Conservation (phyloP, 2,113 vertebrate species). For the Neogale vison region DNA sequence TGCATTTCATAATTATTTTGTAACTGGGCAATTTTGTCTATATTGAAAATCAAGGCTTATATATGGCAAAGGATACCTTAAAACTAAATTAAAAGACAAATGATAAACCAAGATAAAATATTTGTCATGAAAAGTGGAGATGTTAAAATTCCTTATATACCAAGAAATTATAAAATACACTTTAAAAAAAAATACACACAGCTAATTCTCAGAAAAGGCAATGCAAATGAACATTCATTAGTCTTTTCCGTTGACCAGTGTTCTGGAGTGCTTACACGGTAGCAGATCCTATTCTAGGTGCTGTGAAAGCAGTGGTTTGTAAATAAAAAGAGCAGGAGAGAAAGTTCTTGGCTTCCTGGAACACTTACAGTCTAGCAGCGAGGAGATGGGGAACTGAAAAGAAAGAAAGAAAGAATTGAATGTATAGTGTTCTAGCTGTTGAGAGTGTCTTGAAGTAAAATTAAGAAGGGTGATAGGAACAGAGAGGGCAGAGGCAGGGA, state of each 20-base stretch:
- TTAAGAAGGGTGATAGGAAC: not conserved
- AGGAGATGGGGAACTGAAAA: not conserved
- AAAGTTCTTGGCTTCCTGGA: not conserved
- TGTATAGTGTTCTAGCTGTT: not conserved
- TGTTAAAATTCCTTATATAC: not conserved
- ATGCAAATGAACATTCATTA: not conserved
- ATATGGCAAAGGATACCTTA: not conserved
- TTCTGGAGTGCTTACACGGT: not conserved
- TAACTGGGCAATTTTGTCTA: not conserved
- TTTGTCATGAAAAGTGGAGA: not conserved
- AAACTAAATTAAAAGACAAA: not conserved
- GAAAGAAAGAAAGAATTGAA: not conserved
- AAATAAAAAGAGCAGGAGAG: not conserved
- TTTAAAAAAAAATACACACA: not conserved
- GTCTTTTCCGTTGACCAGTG: not conserved
- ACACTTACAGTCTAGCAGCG: not conserved
- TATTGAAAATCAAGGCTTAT: not conserved
- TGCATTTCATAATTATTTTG: not conserved
- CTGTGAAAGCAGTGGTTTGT: not conserved
- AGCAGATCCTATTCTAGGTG: not conserved
- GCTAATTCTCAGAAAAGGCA: not conserved
- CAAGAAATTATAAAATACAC: not conserved
- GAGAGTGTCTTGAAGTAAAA: not conserved
- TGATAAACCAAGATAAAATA: not conserved
- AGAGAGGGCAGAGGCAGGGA: not conserved